Percentiles rank a stretch among this genome's conserved stretches.
Evolutionary conservation across 2,113 vertebrate genomes (phyloP).

Genomic region (Myiozetetes cayanensis): DNA sequence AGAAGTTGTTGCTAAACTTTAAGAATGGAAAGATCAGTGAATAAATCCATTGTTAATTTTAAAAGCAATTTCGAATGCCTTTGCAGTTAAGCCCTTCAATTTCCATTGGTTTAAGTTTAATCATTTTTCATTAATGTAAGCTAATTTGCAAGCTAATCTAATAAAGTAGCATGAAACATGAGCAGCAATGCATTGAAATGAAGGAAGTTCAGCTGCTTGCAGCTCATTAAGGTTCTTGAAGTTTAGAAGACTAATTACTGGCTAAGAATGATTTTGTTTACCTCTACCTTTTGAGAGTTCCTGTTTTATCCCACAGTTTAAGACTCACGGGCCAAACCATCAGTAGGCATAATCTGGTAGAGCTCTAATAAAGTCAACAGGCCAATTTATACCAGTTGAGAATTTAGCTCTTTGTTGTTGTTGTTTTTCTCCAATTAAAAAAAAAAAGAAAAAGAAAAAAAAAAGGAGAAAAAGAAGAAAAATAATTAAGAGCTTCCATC

Average conservation of each 20-base stretch:
- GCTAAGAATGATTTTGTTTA: slow-evolving; percentile 55
- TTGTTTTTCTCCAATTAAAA: not conserved
- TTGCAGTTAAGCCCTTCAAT: slow-evolving; percentile 55
- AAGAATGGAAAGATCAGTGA: slow-evolving; percentile 30
- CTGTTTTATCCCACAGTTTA: slow-evolving; percentile 33
- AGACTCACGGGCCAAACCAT: not conserved
- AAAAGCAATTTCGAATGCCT: slow-evolving; percentile 54
- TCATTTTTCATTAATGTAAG: slow-evolving; percentile 59
- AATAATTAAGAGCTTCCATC: not conserved
- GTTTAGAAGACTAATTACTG: slow-evolving; percentile 57
- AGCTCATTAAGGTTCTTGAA: slow-evolving; percentile 55
- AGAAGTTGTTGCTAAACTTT: slow-evolving; percentile 11
- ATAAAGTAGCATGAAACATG: slow-evolving; percentile 63
- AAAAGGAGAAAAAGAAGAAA: not conserved
- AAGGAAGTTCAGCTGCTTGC: slow-evolving; percentile 42
- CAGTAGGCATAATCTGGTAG: not conserved
- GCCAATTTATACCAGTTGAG: not conserved
- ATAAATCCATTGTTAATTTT: slow-evolving; percentile 56
- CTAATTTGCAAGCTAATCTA: slow-evolving; percentile 66
- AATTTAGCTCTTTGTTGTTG: not conserved
- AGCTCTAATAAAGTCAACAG: not conserved
- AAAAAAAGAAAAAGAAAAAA: not conserved
- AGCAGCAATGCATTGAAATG: slow-evolving; percentile 39
- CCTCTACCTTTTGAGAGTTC: slow-evolving; percentile 32
- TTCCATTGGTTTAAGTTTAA: slow-evolving; percentile 61